Conservation (phyloP, 2,888 invertebrate species). For the Tenthredo mesomela region DNA sequence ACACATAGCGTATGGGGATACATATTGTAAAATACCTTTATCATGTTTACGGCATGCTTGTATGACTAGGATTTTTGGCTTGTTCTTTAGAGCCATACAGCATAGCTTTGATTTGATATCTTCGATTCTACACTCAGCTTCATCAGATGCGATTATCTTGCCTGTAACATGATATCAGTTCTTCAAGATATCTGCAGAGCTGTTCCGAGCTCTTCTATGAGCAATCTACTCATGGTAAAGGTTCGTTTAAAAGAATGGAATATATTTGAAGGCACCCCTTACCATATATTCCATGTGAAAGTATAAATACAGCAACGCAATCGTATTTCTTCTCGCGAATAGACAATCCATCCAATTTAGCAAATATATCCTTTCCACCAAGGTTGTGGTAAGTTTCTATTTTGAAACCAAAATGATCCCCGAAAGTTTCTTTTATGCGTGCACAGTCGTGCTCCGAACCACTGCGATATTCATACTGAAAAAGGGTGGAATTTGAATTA, state of each 20-base stretch:
- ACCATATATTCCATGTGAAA: conserved; percentile 78
- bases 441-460: conserved; percentile 75
- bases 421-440: conserved; percentile 72
- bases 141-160: conserved; percentile 78
- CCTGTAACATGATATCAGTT: conserved; percentile 69
- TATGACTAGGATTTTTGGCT: conserved; percentile 81
- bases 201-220: neutral
- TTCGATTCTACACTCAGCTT: conserved; percentile 78
- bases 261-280: conserved; percentile 29
- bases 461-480: conserved; percentile 70
- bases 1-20: neutral
- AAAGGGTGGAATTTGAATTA: conserved; percentile 21
- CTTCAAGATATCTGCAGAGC: neutral
- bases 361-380: conserved; percentile 67
- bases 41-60: conserved; percentile 80
- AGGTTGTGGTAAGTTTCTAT: conserved; percentile 69
- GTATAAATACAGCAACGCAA: conserved; percentile 77
- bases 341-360: conserved; percentile 62
- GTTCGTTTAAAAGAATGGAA: neutral
- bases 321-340: conserved; percentile 68
- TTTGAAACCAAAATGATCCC: conserved; percentile 72
- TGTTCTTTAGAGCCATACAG: conserved; percentile 74
- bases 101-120: conserved; percentile 79
- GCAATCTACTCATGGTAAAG: neutral
- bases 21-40: neutral